Evolutionary conservation across 2,113 vertebrate species (phyloP).

Genomic region (Geococcyx californianus): DNA sequence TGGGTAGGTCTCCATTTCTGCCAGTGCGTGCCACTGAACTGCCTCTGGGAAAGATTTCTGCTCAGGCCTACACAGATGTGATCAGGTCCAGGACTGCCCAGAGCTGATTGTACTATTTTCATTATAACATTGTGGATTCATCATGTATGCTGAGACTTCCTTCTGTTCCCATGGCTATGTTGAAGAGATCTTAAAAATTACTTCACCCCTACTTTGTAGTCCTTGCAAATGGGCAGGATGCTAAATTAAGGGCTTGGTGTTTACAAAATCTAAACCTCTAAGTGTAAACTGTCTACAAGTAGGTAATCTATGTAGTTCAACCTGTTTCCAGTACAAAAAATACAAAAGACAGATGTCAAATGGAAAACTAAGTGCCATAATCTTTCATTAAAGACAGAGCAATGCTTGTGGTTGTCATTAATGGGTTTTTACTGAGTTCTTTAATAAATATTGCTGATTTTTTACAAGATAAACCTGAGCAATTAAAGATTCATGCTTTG

Average conservation of each 20-base stretch:
- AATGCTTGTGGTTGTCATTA: not conserved
- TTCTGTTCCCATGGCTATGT: not conserved
- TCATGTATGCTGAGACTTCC: not conserved
- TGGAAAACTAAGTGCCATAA: not conserved
- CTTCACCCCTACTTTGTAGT: accelerated
- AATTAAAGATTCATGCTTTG: not conserved
- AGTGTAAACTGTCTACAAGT: not conserved
- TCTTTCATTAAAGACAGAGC: not conserved
- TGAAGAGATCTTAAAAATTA: not conserved
- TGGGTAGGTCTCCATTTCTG: not conserved
- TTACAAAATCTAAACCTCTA: not conserved
- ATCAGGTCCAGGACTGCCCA: not conserved
- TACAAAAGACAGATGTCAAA: not conserved
- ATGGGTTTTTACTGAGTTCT: not conserved
- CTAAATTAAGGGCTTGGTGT: not conserved
- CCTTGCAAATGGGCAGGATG: not conserved
- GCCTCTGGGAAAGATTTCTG: not conserved
- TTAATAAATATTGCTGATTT: not conserved
- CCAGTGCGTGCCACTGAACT: not conserved
- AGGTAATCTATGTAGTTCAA: not conserved
- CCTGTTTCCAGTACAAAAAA: not conserved
- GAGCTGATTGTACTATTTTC: not conserved
- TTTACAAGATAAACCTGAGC: not conserved
- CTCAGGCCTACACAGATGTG: not conserved
- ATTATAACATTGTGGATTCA: not conserved